Base-by-base conservation (phyloP, 2,888 invertebrate genomes). In the Leucania comma region DNA sequence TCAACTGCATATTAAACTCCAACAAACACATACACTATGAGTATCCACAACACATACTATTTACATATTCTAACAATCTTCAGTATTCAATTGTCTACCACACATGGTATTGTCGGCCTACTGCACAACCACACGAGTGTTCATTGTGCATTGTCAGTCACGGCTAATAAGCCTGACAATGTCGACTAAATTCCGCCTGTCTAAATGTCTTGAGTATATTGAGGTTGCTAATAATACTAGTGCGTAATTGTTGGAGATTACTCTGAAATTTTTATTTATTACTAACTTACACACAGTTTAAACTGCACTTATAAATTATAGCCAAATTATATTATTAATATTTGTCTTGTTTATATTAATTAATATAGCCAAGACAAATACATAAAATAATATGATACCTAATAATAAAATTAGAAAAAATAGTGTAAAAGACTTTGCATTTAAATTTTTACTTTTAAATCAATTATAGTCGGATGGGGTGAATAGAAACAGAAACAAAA, bases 111-210 rank as follows among this genome's bases (percentile, higher is more conserved):
- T 38, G 29, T 17, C 53, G 3, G 10, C 66, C 64, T 63, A 53
- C 61, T 67, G 63, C 68, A 53, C 58, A 60, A 80, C 74, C 82
- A 69, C 84, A 78, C 59, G 63, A 76, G 64, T 78, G 78, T 67
- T 69, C 70, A 78, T 78, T 76, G 60, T 70, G 35, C 63, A 80
- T 80, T 84, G 78, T 82, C 74, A 50, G 56, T 69, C 63, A 64
- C 67, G n/a, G 58, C 68, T 68, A 82, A 82, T 73, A 82, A 54
- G 70, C 76, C 50, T 61, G 66, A 67, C 72, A 64, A 66, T 62
- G 56, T 57, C 35, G 54, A 50, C 68, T 53, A 46, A 68, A 78
- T 78, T 67, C 51, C 48, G 12, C 0, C 8, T 3, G 54, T 38
- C 65, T 68, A 14, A 22, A 56, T 32, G 26, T 50, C 42, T 75